Conservation (phyloP, 1,140 invertebrate species). For the Drosophila elegans region DNA sequence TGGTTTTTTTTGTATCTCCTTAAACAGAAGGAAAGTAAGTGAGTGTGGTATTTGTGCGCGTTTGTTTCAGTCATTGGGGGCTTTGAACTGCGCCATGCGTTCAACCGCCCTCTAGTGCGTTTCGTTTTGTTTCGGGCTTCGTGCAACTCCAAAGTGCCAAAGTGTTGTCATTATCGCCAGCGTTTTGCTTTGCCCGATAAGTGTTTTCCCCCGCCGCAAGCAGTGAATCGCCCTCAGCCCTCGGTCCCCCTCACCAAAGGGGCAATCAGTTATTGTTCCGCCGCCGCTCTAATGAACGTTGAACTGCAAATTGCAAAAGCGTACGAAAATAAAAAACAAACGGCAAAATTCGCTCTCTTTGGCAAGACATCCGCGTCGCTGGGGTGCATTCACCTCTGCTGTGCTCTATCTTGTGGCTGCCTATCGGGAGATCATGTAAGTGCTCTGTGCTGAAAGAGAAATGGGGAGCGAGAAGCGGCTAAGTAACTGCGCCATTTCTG, state of each 20-base stretch:
- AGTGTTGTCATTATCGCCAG: slow-evolving; percentile 49
- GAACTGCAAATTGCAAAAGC: slow-evolving; percentile 68
- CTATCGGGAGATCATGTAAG: slow-evolving; percentile 30
- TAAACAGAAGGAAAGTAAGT: slow-evolving; percentile 42
- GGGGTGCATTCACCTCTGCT: slow-evolving; percentile 28
- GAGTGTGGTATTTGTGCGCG: slow-evolving; percentile 24
- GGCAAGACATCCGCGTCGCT: slow-evolving; percentile 30
- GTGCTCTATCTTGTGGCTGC: slow-evolving; percentile 13
- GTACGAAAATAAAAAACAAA: slow-evolving; percentile 55
- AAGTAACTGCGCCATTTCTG: slow-evolving; percentile 44
- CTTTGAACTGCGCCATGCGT: slow-evolving; percentile 61
- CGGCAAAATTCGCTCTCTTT: slow-evolving; percentile 22
- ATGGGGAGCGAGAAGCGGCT: background rate
- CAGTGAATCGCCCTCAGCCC: slow-evolving; percentile 1
- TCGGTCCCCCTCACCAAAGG: background rate
- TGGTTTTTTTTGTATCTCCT: slow-evolving; percentile 4
- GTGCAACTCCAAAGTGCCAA: slow-evolving; percentile 48
- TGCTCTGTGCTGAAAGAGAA: slow-evolving; percentile 4
- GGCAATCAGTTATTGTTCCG: slow-evolving; percentile 67
- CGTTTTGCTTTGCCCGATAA: slow-evolving; percentile 49
- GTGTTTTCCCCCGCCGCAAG: slow-evolving; percentile 1
- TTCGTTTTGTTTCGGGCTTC: slow-evolving; percentile 3
- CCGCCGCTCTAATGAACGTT: slow-evolving; percentile 66
- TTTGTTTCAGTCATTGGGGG: slow-evolving; percentile 44
- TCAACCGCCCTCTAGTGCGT: slow-evolving; percentile 21